Conservation (phyloP, 2,797 vertebrate genomes). For the Aplochiton taeniatus region DNA sequence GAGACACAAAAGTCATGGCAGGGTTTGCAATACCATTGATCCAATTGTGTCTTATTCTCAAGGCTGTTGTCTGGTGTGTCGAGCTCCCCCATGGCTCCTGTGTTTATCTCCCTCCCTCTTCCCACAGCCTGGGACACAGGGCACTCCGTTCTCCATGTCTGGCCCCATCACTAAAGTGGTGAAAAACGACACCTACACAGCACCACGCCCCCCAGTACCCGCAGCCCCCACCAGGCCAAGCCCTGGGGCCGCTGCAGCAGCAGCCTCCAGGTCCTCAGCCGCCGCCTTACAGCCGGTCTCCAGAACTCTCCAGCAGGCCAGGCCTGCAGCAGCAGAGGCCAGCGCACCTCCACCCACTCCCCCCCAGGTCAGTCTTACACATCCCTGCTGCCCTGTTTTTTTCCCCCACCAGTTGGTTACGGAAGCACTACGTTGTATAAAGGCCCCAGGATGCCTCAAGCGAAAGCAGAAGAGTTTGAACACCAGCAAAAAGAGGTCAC, state of each 20-base stretch:
- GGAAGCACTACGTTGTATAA: background rate
- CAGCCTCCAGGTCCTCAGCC: conserved; percentile 43
- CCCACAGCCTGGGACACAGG: conserved; percentile 73
- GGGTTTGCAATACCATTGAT: too few species aligned
- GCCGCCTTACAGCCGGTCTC: conserved; percentile 81
- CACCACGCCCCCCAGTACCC: conserved; percentile 72
- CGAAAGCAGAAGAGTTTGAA: too few species aligned
- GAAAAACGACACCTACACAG: conserved; percentile 92
- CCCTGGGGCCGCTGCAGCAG: conserved; percentile 24
- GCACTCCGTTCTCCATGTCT: conserved; percentile 82
- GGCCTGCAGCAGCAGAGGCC: conserved; percentile 56
- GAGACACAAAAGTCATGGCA: too few species aligned
- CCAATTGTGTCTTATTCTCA: too few species aligned
- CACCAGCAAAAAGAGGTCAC: too few species aligned
- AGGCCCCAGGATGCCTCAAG: too few species aligned
- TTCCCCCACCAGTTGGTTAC: too few species aligned
- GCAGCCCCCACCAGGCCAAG: conserved; percentile 65
- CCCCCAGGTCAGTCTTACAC: conserved; percentile 32
- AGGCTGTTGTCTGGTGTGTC: background rate
- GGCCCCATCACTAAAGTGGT: conserved; percentile 95
- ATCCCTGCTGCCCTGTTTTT: background rate
- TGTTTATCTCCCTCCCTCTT: conserved; percentile 12
- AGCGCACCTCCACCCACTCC: conserved; percentile 47
- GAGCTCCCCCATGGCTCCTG: too few species aligned
- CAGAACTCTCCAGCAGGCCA: conserved; percentile 85